phyloP scores from a whole-genome alignment of 2,113 vertebrate genomes.

The Helogale parvula region DNA sequence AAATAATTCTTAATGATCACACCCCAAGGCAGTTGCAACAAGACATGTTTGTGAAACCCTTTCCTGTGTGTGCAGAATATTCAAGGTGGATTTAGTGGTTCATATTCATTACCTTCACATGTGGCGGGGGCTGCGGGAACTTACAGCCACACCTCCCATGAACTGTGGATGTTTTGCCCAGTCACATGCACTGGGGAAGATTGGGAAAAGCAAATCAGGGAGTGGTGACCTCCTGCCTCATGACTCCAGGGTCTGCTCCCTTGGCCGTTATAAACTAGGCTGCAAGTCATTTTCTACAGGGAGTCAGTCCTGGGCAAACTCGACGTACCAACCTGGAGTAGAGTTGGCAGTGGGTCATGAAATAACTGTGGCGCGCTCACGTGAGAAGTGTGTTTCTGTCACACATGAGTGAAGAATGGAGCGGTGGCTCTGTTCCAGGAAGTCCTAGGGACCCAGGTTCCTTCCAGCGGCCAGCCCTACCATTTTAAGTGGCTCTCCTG shows the following conservation, averaged over 20 bases:
- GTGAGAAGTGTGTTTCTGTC: background rate
- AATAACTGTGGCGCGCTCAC: accelerated
- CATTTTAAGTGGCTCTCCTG: background rate
- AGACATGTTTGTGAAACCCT: background rate
- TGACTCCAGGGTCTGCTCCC: background rate
- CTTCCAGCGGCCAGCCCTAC: background rate
- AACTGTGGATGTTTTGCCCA: background rate
- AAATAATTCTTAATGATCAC: background rate
- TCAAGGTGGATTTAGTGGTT: background rate
- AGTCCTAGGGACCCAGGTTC: background rate
- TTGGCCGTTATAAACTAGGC: background rate
- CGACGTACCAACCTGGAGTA: accelerated
- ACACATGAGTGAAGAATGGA: accelerated
- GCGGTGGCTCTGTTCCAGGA: too few relatives aligned
- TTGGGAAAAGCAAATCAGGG: background rate
- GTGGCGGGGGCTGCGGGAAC: background rate
- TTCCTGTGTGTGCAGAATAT: background rate
- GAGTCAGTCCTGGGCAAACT: background rate
- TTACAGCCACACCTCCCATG: background rate
- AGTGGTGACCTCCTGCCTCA: too few relatives aligned
- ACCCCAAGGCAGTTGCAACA: too few relatives aligned
- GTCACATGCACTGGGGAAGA: background rate
- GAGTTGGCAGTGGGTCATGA: background rate
- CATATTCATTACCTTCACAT: background rate
- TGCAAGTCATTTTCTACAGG: background rate